Conservation (phyloP, 37 sponge, comb jelly and placozoan genomes). For the Aphrocallistes beatrix region DNA sequence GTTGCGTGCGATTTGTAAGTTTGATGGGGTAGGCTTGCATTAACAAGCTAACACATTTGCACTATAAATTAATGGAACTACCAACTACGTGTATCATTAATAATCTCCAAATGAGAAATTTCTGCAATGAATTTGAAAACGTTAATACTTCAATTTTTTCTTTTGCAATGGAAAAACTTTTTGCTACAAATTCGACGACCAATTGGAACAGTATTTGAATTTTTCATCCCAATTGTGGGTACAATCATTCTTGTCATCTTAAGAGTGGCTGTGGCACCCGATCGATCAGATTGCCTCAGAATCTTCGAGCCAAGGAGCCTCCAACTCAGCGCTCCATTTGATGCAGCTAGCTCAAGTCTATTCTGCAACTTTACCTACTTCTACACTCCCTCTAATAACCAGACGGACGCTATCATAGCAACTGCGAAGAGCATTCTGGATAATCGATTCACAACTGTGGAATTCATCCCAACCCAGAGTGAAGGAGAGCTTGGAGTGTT, state of each 20-base stretch:
- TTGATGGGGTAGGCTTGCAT: too few relatives aligned
- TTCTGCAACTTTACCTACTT: background rate
- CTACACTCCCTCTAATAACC: background rate
- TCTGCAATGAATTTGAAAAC: too few relatives aligned
- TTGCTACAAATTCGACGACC: background rate
- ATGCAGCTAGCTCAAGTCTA: background rate
- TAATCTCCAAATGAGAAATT: too few relatives aligned
- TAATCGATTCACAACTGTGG: background rate
- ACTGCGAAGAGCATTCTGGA: background rate
- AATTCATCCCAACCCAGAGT: background rate
- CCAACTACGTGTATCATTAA: too few relatives aligned
- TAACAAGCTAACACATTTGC: too few relatives aligned
- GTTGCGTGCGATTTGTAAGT: too few relatives aligned
- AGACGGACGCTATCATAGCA: background rate
- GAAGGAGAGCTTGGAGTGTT: background rate
- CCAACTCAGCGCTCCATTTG: background rate
- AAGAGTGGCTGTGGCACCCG: background rate
- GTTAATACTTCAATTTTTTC: background rate
- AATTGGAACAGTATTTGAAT: background rate
- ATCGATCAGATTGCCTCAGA: background rate
- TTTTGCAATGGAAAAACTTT: background rate
- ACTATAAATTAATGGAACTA: too few relatives aligned
- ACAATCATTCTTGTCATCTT: background rate
- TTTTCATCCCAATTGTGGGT: background rate
- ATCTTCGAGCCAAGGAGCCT: background rate